These are phyloP conservation scores for Neomorphus geoffroyi DNA, from an alignment of 2,797 vertebrate species.

Conservation along the genomic window DNA sequence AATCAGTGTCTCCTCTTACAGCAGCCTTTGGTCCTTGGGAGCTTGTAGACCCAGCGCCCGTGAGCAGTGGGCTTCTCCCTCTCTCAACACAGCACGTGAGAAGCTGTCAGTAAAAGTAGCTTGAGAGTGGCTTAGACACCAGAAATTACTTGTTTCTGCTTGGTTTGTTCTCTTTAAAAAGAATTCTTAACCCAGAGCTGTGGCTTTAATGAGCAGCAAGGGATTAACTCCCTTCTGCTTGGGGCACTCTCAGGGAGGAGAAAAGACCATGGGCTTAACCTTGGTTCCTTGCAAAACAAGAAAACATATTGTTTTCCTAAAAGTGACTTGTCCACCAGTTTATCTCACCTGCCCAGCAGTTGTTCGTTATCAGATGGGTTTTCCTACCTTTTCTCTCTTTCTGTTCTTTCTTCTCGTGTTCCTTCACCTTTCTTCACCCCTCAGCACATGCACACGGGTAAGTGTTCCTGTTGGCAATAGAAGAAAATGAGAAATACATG, in stretches of 20 bases:
- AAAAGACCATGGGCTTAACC: background rate
- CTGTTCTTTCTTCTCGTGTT: background rate
- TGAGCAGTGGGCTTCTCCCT: background rate
- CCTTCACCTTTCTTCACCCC: background rate
- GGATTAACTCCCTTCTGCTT: background rate
- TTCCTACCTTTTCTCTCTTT: background rate
- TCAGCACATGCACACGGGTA: rapidly evolving
- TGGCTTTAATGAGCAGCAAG: background rate
- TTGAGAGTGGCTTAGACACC: background rate
- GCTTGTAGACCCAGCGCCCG: background rate
- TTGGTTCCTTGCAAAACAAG: rapidly evolving
- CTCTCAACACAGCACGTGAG: rapidly evolving
- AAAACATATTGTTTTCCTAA: background rate
- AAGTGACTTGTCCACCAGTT: background rate
- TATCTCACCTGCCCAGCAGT: background rate
- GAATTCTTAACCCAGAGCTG: background rate
- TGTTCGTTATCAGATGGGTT: background rate
- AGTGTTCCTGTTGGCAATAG: background rate
- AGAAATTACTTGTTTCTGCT: background rate
- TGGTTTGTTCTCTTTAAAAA: background rate
- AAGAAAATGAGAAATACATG: background rate
- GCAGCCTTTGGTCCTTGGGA: background rate
- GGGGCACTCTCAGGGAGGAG: background rate
- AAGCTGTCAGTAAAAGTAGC: background rate
- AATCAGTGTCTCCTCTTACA: background rate